Evolutionary conservation across 2,113 vertebrate genomes (phyloP).

Genomic region (Leptobrachium leishanense): DNA sequence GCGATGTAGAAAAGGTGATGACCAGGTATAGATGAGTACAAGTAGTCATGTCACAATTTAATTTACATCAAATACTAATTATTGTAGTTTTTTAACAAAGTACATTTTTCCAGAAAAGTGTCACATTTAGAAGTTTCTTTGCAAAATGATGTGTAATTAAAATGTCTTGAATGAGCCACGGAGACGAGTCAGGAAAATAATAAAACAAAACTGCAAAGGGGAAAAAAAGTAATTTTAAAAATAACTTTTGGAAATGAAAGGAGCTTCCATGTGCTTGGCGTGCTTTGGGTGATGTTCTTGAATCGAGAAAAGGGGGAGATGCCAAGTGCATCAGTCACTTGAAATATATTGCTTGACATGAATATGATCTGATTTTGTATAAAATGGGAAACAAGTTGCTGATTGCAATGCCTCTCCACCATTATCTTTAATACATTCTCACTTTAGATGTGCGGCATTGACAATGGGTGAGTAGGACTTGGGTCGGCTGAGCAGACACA

Average conservation of each 20-base stretch:
- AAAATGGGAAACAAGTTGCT: conserved; percentile 42
- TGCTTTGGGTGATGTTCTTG: conserved; percentile 32
- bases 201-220: no score
- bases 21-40: no score
- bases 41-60: no score
- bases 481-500: conserved; percentile 29
- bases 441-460: conserved; percentile 13
- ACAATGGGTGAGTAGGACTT: conserved; percentile 33
- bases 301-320: conserved; percentile 25
- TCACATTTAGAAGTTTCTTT: no score
- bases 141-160: no score
- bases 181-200: background rate
- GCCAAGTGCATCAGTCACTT: conserved; percentile 10
- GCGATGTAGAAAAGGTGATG: no score
- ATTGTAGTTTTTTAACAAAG: no score
- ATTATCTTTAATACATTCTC: conserved; percentile 26
- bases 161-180: background rate
- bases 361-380: conserved; percentile 49
- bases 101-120: no score
- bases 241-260: conserved; percentile 34
- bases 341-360: conserved; percentile 28
- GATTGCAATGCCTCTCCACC: conserved; percentile 37
- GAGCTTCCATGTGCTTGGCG: background rate
- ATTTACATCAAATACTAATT: no score
- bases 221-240: background rate